Percentiles rank a stretch among this genome's conserved stretches.
These are phyloP conservation scores for Zootermopsis nevadensis DNA, from an alignment of 2,888 invertebrate genomes.

Conservation along the genomic window DNA sequence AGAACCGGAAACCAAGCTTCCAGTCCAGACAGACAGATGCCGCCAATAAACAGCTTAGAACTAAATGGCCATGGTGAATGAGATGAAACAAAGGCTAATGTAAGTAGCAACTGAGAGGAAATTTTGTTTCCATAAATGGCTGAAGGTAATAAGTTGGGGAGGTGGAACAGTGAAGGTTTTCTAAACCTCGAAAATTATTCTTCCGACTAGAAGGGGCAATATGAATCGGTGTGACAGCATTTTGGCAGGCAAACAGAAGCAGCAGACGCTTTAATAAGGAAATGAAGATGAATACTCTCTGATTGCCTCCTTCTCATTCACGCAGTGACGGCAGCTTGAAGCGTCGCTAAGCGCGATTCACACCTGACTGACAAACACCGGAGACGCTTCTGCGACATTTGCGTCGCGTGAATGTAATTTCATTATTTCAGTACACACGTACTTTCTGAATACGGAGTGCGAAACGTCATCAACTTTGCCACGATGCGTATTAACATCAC, in stretches of 20 bases:
- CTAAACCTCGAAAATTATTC: background rate
- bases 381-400: too few relatives aligned
- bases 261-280: slow-evolving; percentile 41
- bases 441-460: too few relatives aligned
- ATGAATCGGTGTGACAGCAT: background rate
- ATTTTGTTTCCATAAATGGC: slow-evolving; percentile 6
- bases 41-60: background rate
- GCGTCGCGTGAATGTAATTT: too few relatives aligned
- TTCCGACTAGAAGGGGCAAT: background rate
- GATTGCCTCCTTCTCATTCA: background rate
- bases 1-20: background rate
- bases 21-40: background rate
- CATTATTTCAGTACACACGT: too few relatives aligned
- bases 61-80: background rate
- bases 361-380: background rate
- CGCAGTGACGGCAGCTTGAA: background rate
- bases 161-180: too few relatives aligned
- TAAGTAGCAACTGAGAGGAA: background rate
- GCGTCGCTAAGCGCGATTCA: background rate
- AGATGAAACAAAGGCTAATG: slow-evolving; percentile 1
- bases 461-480: too few relatives aligned
- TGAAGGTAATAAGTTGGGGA: background rate
- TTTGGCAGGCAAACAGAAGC: background rate
- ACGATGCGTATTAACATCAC: too few relatives aligned
- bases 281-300: slow-evolving; percentile 43